phyloP scores from a whole-genome alignment of 2,888 invertebrate species.

The Ochropleura leucogaster region DNA sequence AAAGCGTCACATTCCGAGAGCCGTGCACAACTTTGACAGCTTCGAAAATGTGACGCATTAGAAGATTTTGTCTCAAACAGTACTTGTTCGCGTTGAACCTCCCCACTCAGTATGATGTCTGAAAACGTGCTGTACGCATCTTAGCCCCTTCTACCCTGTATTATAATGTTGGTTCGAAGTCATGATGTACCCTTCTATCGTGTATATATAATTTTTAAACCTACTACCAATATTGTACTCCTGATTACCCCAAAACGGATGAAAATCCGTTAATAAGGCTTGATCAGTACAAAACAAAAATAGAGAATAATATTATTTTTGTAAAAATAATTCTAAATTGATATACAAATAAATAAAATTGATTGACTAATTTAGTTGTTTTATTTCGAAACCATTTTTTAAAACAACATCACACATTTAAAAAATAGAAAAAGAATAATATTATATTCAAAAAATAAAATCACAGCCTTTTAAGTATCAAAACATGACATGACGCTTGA shows the following conservation, averaged over 20 bases:
- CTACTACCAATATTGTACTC: conserved; percentile 1
- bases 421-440: too few relatives aligned
- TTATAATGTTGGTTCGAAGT: not conserved
- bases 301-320: conserved; percentile 77
- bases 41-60: too few relatives aligned
- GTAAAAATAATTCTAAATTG: conserved; percentile 70
- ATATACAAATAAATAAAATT: conserved; percentile 70
- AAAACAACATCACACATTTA: too few relatives aligned
- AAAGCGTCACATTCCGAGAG: too few relatives aligned
- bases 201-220: not conserved
- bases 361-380: conserved; percentile 58
- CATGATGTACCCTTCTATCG: not conserved
- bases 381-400: conserved; percentile 42
- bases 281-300: conserved; percentile 75
- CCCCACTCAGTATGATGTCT: not conserved
- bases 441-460: too few relatives aligned
- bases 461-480: too few relatives aligned
- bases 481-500: too few relatives aligned
- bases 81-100: too few relatives aligned
- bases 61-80: too few relatives aligned
- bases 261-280: conserved; percentile 65
- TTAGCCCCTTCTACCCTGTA: not conserved
- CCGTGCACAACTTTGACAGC: too few relatives aligned
- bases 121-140: not conserved
- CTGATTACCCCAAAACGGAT: conserved; percentile 16